Evolutionary conservation across 2,797 vertebrate species (phyloP).

Genomic region (Sebastes miniatus): DNA sequence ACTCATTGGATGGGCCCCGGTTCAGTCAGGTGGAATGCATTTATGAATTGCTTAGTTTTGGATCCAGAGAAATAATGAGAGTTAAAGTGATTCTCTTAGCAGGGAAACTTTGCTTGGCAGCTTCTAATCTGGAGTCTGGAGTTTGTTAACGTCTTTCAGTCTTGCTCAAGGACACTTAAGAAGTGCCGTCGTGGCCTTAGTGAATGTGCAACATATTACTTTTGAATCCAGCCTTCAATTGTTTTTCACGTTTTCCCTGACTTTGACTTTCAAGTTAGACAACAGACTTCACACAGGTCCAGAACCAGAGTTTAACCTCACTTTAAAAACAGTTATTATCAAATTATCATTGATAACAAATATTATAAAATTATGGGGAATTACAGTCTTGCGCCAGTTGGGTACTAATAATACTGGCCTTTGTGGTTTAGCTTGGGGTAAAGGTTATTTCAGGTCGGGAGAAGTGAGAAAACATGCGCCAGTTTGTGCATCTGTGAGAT

Average conservation of each 20-base stretch:
- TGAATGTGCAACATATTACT: background rate
- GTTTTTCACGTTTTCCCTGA: background rate
- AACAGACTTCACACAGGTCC: background rate
- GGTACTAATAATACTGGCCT: background rate
- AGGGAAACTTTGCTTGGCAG: constrained; percentile 1
- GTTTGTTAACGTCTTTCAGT: constrained; percentile 2
- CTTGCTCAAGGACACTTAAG: background rate
- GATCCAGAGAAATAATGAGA: constrained; percentile 1
- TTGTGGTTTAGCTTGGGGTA: background rate
- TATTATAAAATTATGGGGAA: background rate
- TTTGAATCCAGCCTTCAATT: background rate
- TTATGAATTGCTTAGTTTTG: background rate
- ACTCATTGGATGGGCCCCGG: background rate
- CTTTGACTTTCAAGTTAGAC: background rate
- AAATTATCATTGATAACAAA: background rate
- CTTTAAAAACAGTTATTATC: background rate
- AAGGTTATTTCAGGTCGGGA: background rate
- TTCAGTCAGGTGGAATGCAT: constrained; percentile 27
- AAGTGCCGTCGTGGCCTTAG: background rate
- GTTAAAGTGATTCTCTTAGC: background rate
- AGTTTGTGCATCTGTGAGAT: background rate
- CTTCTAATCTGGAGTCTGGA: background rate
- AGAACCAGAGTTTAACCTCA: background rate
- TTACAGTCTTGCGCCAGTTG: background rate
- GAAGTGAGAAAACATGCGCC: background rate